phyloP scores from a whole-genome alignment of 2,113 vertebrate species.

The Gallinago media region DNA sequence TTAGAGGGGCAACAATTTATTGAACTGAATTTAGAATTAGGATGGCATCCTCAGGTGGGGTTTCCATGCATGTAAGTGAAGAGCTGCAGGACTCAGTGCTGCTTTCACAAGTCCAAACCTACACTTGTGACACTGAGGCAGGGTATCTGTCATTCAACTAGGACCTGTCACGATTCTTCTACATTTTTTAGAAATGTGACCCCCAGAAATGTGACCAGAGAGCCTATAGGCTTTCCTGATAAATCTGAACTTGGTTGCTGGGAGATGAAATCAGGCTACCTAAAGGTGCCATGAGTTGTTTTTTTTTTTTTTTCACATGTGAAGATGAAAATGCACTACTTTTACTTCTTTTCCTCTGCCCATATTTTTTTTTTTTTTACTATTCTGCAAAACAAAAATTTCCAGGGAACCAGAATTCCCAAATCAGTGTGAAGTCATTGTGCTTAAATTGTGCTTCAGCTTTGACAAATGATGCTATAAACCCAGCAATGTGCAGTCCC shows the following conservation, averaged over 20 bases:
- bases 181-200: not conserved
- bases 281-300: not conserved
- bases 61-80: not conserved
- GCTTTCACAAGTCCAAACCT: not conserved
- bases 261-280: not conserved
- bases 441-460: not conserved
- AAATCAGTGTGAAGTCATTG: not conserved
- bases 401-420: not conserved
- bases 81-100: not conserved
- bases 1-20: not conserved
- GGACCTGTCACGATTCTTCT: not conserved
- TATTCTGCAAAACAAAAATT: not conserved
- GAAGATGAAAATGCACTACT: not conserved
- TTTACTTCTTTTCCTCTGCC: not conserved
- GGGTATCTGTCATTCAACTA: not conserved
- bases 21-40: not conserved
- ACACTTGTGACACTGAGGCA: not conserved
- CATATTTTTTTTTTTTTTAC: not conserved
- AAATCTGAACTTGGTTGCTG: not conserved
- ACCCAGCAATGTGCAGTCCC: not conserved
- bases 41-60: not conserved
- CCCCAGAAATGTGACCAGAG: not conserved
- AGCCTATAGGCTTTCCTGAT: not conserved
- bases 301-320: not conserved
- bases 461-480: slow-evolving; percentile 28